Evolutionary conservation across 2,113 vertebrate genomes (phyloP).

Genomic region (Corythoichthys intestinalis): DNA sequence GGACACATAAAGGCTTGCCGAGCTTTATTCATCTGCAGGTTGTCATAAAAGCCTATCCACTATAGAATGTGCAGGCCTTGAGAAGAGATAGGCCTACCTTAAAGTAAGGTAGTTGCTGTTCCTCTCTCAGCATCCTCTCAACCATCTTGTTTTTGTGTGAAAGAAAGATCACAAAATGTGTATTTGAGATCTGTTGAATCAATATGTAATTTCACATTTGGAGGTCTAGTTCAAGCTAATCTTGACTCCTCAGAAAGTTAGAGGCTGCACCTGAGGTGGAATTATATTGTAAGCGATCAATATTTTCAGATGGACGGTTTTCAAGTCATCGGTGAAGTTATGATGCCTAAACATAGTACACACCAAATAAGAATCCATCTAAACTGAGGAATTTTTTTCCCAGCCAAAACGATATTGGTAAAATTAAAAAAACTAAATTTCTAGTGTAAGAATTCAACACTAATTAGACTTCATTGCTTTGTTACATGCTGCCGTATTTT

Average conservation of each 20-base stretch:
- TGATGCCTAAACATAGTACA: constrained; percentile 1
- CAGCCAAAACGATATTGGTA: not conserved
- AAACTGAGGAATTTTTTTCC: not conserved
- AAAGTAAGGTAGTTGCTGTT: constrained; percentile 8
- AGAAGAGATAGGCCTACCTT: not conserved
- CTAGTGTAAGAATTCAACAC: not conserved
- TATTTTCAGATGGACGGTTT: constrained; percentile 22
- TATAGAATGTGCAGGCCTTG: not conserved
- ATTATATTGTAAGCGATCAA: constrained; percentile 28
- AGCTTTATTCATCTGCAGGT: constrained; percentile 27
- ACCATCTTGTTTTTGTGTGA: constrained; percentile 18
- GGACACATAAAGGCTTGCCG: constrained; percentile 23
- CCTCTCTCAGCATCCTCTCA: constrained; percentile 23
- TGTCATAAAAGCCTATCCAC: constrained; percentile 3
- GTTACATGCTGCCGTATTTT: too few species aligned
- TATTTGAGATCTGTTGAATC: constrained; percentile 39
- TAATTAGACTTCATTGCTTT: not conserved
- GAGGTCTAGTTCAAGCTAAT: constrained; percentile 37
- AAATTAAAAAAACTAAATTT: too few species aligned
- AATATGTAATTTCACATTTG: constrained; percentile 54
- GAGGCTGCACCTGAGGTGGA: constrained; percentile 19
- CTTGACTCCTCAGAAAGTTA: constrained; percentile 31
- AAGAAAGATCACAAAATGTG: constrained; percentile 10
- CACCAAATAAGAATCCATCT: not conserved
- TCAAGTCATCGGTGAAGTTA: constrained; percentile 21